phyloP scores from a whole-genome alignment of 2,888 invertebrate species.

The Rotaria sp. region DNA sequence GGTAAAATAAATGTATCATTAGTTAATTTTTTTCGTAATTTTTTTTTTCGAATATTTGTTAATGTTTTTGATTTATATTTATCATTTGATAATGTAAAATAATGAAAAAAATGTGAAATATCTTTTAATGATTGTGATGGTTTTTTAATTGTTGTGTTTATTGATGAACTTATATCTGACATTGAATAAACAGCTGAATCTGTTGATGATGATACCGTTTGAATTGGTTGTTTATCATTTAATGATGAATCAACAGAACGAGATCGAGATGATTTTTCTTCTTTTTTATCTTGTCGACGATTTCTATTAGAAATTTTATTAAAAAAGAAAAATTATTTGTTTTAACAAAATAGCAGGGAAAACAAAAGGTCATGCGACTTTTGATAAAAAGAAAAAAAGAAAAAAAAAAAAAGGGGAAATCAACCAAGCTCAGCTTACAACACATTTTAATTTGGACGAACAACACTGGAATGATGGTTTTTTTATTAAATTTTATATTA shows the following conservation, averaged over 20 bases:
- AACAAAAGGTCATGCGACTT: not conserved
- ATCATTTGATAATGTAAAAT: not conserved
- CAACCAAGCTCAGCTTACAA: conserved; percentile 9
- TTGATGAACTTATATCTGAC: conserved; percentile 24
- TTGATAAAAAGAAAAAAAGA: too few species aligned
- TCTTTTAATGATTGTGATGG: not conserved
- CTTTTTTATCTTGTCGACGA: not conserved
- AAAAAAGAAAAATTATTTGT: too few species aligned
- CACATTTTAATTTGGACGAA: not conserved
- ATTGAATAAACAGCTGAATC: conserved; percentile 10
- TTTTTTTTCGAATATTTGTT: not conserved
- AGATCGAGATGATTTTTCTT: not conserved
- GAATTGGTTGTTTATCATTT: not conserved
- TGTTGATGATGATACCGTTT: not conserved
- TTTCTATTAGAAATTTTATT: not conserved
- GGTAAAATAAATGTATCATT: not conserved
- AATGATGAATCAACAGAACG: conserved; percentile 17
- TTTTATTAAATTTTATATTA: not conserved
- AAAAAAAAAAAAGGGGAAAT: not conserved
- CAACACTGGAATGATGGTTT: not conserved
- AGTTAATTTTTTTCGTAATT: not conserved
- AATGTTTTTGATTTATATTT: not conserved
- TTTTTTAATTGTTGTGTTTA: not conserved
- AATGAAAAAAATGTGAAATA: conserved; percentile 14
- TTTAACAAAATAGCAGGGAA: not conserved